These are phyloP conservation scores for Ciona savignyi DNA, from an alignment of 23 tunicate genomes.

Conservation along the genomic window DNA sequence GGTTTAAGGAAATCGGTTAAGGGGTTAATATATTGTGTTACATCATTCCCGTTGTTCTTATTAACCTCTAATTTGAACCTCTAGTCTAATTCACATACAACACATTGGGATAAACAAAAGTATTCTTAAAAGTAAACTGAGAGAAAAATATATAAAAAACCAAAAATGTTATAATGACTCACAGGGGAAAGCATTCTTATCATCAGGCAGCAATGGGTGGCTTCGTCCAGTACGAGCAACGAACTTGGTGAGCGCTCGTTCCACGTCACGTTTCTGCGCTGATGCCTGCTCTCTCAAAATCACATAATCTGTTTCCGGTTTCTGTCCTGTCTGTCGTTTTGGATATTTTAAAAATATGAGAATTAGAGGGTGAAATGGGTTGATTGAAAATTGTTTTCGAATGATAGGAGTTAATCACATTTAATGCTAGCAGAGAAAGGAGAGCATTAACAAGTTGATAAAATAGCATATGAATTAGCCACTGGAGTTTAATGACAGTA, in stretches of 20 bases:
- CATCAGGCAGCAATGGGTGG: slow-evolving; percentile 60
- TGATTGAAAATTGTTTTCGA: too few species aligned
- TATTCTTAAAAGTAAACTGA: not conserved
- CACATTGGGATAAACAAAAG: too few species aligned
- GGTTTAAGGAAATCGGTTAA: too few species aligned
- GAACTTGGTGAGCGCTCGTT: slow-evolving; percentile 76
- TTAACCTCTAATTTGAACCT: too few species aligned
- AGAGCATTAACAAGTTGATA: too few species aligned
- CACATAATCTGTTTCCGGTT: slow-evolving; percentile 57
- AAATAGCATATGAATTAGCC: too few species aligned
- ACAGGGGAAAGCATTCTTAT: slow-evolving; percentile 79
- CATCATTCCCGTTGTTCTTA: not conserved
- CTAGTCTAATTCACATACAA: too few species aligned
- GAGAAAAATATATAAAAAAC: not conserved
- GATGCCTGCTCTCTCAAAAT: slow-evolving; percentile 59
- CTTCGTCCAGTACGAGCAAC: slow-evolving; percentile 85
- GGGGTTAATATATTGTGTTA: too few species aligned
- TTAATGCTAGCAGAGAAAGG: too few species aligned
- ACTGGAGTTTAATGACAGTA: too few species aligned
- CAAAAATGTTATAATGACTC: not conserved
- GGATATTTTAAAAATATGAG: not conserved
- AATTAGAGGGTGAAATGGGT: too few species aligned
- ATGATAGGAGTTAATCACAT: too few species aligned
- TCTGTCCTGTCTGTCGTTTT: slow-evolving; percentile 46
- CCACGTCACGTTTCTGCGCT: slow-evolving; percentile 78